Evolutionary conservation across 2,113 vertebrate genomes (phyloP).

Genomic region (Ictalurus furcatus): DNA sequence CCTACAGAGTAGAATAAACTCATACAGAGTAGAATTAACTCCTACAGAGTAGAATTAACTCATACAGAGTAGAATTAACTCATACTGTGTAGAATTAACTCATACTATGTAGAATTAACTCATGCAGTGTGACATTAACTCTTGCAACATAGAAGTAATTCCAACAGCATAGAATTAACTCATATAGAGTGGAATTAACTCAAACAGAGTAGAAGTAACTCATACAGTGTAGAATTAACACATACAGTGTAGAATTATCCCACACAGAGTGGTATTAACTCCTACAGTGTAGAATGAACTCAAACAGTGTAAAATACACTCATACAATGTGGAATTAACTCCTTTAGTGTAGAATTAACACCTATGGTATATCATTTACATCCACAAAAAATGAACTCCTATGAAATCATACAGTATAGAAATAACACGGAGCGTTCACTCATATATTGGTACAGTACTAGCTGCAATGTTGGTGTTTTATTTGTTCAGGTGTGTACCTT

Average conservation of each 20-base stretch:
- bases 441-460: background rate
- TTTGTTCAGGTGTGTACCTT: background rate
- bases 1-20: no score
- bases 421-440: background rate
- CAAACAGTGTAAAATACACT: background rate
- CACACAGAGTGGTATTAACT: no score
- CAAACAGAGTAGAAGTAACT: no score
- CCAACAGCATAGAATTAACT: background rate
- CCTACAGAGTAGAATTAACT: no score
- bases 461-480: background rate
- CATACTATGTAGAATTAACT: background rate
- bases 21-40: no score
- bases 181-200: background rate
- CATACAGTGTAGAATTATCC: background rate
- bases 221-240: background rate
- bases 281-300: background rate
- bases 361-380: no score
- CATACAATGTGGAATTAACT: background rate
- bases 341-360: background rate
- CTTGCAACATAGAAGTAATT: background rate
- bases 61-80: background rate
- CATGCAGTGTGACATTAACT: background rate
- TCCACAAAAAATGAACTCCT: background rate
- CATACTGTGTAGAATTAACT: background rate
- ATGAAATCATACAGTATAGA: background rate